Evolutionary conservation across 1,140 invertebrate species (phyloP).

Genomic region (Leucophenga varia): DNA sequence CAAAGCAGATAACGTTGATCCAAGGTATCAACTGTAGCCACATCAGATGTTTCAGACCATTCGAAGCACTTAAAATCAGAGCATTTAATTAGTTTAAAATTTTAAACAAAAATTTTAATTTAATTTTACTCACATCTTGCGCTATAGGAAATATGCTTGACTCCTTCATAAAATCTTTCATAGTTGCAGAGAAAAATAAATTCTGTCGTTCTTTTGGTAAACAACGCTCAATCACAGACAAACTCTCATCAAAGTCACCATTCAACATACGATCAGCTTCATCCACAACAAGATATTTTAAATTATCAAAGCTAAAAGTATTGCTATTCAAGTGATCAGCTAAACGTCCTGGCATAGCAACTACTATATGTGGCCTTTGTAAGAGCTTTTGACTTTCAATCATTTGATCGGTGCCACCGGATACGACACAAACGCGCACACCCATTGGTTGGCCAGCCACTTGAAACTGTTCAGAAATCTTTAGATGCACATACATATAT

Average conservation of each 20-base stretch:
- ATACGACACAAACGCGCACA: slow-evolving; percentile 79
- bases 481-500: neutral
- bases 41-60: slow-evolving; percentile 66
- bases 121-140: slow-evolving; percentile 32
- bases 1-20: slow-evolving; percentile 90
- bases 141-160: slow-evolving; percentile 52
- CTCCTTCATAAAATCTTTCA: slow-evolving; percentile 74
- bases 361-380: slow-evolving; percentile 88
- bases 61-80: slow-evolving; percentile 43
- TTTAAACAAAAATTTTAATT: neutral
- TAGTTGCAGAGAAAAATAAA: slow-evolving; percentile 94
- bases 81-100: too few relatives aligned
- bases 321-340: slow-evolving; percentile 85
- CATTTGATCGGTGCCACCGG: slow-evolving; percentile 93
- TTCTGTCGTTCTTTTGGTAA: slow-evolving; percentile 82
- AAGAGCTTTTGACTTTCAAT: slow-evolving; percentile 83
- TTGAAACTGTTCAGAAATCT: slow-evolving; percentile 89
- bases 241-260: slow-evolving; percentile 77
- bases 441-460: slow-evolving; percentile 84
- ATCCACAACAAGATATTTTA: slow-evolving; percentile 87
- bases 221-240: slow-evolving; percentile 79
- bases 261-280: slow-evolving; percentile 87
- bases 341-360: slow-evolving; percentile 88
- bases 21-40: slow-evolving; percentile 82
- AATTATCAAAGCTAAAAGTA: slow-evolving; percentile 77